Percentiles rank a stretch among this genome's conserved stretches.
phyloP scores from a whole-genome alignment of 30 jellyfish, hydroid and myxozoan genomes.

The Aurelia sp. region DNA sequence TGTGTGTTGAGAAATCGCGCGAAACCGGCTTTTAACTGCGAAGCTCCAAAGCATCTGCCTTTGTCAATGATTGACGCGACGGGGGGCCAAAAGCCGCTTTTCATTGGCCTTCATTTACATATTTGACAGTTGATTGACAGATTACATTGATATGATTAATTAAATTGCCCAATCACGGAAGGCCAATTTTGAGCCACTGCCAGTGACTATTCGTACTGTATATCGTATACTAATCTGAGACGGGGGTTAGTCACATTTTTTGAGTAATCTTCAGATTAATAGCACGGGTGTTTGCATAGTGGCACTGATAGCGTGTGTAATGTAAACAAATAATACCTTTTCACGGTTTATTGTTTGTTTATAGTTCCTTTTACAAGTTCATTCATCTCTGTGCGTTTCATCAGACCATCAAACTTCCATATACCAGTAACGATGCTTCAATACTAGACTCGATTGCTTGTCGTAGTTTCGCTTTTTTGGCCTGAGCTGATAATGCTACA shows the following conservation, averaged over 20 bases:
- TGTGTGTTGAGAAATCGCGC: slow-evolving; percentile 72
- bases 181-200: slow-evolving; percentile 53
- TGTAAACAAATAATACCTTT: too few relatives aligned
- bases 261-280: not conserved
- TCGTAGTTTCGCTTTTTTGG: too few relatives aligned
- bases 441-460: too few relatives aligned
- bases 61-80: slow-evolving; percentile 68
- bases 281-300: slow-evolving; percentile 31
- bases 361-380: too few relatives aligned
- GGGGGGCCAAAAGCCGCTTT: slow-evolving; percentile 86
- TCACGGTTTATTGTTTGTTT: too few relatives aligned
- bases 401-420: too few relatives aligned
- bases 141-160: slow-evolving; percentile 76
- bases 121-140: slow-evolving; percentile 91
- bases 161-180: slow-evolving; percentile 85
- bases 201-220: slow-evolving; percentile 39
- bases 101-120: slow-evolving; percentile 83
- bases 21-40: slow-evolving; percentile 70
- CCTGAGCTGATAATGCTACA: too few relatives aligned
- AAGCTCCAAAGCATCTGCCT: slow-evolving; percentile 62
- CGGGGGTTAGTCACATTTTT: slow-evolving; percentile 32
- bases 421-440: too few relatives aligned
- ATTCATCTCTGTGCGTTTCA: too few relatives aligned
- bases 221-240: slow-evolving; percentile 4
- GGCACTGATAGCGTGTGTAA: not conserved